phyloP scores from a whole-genome alignment of 2,797 vertebrate genomes.

The Momotus momota region DNA sequence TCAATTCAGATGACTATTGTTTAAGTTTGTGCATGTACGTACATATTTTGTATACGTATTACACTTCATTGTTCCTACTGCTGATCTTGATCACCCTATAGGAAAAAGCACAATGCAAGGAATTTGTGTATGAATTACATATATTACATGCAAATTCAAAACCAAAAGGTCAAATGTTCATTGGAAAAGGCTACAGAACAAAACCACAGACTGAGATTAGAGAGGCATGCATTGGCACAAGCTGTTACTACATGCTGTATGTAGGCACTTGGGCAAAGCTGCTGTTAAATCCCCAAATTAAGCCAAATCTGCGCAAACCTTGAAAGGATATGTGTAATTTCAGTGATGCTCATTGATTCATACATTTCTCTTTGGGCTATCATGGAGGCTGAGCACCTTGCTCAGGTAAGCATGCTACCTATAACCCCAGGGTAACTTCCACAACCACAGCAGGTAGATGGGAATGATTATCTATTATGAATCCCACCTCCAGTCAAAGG shows the following conservation, averaged over 20 bases:
- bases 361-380: accelerated
- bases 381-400: accelerated
- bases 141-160: not conserved
- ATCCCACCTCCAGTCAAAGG: not conserved
- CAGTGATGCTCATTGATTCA: accelerated
- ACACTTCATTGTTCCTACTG: not conserved
- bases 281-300: not conserved
- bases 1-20: not conserved
- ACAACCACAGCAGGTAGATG: not conserved
- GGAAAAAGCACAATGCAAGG: not conserved
- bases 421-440: not conserved
- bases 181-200: not conserved
- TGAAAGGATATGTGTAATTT: not conserved
- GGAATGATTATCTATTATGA: not conserved
- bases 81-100: not conserved
- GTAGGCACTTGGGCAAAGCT: not conserved
- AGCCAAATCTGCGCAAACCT: not conserved
- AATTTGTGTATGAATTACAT: not conserved
- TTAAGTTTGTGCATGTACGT: not conserved
- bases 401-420: not conserved
- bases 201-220: not conserved
- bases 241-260: not conserved
- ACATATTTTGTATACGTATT: accelerated
- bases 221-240: not conserved
- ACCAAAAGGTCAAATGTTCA: not conserved